Evolutionary conservation across 1,140 invertebrate species (phyloP).

Genomic region (Drosophila ohnishii): DNA sequence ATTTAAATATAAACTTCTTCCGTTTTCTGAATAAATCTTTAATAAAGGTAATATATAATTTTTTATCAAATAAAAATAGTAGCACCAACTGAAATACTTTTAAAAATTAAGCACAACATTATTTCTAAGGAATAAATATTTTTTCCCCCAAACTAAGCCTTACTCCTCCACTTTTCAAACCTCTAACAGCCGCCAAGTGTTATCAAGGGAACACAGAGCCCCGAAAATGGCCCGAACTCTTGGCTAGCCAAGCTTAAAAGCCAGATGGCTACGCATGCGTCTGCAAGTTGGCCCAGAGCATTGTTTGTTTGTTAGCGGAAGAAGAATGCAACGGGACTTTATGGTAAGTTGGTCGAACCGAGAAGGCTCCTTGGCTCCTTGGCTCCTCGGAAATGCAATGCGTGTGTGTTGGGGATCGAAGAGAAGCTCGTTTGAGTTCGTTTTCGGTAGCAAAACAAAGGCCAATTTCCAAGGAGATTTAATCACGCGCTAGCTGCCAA

Average conservation of each 20-base stretch:
- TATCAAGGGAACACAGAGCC: constrained; percentile 21
- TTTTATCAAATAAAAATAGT: not conserved
- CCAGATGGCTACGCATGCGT: constrained; percentile 64
- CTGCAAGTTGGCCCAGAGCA: constrained; percentile 37
- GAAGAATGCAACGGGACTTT: constrained; percentile 78
- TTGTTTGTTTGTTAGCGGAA: constrained; percentile 73
- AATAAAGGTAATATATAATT: not conserved
- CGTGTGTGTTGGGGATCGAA: constrained; percentile 35
- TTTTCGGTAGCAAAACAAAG: constrained; percentile 76
- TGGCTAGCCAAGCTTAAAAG: constrained; percentile 2
- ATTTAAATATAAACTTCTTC: not conserved
- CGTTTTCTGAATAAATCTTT: not conserved
- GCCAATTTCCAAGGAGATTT: constrained; percentile 79
- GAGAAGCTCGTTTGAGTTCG: constrained; percentile 37
- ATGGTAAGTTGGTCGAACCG: constrained; percentile 73
- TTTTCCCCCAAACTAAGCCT: too few species aligned
- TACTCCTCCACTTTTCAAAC: not conserved
- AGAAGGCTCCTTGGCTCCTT: constrained; percentile 27
- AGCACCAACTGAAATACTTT: not conserved
- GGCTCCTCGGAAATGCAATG: constrained; percentile 12
- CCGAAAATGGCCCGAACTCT: constrained; percentile 11
- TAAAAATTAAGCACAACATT: not conserved
- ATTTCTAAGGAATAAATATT: too few species aligned
- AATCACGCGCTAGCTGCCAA: constrained; percentile 68
- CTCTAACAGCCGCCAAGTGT: constrained; percentile 24